Conservation (phyloP, 2,797 vertebrate species). For the Monodelphis domestica region DNA sequence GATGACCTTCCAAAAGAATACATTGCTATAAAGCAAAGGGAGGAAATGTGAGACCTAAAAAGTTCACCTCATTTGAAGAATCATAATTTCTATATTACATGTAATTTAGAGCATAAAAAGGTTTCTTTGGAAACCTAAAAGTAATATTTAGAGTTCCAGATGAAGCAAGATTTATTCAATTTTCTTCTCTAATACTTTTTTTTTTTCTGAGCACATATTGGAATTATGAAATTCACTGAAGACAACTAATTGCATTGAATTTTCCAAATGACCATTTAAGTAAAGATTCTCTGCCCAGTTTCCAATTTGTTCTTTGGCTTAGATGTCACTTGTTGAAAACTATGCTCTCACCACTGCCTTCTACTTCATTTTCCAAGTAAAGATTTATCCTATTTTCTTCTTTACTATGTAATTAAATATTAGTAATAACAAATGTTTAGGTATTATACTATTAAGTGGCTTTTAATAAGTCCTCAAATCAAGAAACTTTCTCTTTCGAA, state of each 20-base stretch:
- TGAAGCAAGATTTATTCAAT: conserved; percentile 31
- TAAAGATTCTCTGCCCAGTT: neutral
- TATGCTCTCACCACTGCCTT: neutral
- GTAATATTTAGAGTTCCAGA: conserved; percentile 44
- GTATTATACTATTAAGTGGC: neutral
- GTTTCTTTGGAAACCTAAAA: neutral
- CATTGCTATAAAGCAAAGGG: neutral
- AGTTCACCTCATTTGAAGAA: conserved; percentile 2
- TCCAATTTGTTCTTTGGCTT: neutral
- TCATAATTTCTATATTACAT: neutral
- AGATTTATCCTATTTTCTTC: neutral
- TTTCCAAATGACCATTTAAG: conserved; percentile 33
- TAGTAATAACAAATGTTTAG: neutral
- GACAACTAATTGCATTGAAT: neutral
- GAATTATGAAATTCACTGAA: neutral
- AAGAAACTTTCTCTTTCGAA: neutral
- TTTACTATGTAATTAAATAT: neutral
- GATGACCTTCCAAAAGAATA: conserved; percentile 42
- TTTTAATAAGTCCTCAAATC: neutral
- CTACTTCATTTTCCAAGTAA: neutral
- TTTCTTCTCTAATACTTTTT: neutral
- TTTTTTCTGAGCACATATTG: conserved; percentile 20
- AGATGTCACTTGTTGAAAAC: neutral
- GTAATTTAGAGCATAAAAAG: neutral
- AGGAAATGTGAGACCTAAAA: conserved; percentile 16